A percentile compares a stretch with the other conserved stretches of the same genome.
phyloP scores from a whole-genome alignment of 2,113 vertebrate species.

The Gyps fulvus region DNA sequence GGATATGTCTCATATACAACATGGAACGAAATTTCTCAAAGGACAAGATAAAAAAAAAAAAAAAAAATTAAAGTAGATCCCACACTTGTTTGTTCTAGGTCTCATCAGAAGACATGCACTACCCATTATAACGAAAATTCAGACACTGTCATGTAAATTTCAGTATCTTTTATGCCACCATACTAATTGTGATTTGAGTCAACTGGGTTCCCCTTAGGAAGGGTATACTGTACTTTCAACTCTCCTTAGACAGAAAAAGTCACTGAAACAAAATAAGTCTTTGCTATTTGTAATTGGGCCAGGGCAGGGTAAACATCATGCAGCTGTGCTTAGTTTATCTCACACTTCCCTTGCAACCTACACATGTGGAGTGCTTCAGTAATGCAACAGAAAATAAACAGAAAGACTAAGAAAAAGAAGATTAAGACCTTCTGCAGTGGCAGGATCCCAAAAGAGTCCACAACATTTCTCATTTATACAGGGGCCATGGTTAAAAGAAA shows the following conservation, averaged over 20 bases:
- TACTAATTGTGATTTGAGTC: neutral
- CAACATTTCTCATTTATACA: neutral
- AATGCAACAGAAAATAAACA: neutral
- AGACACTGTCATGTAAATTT: neutral
- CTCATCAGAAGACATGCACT: neutral
- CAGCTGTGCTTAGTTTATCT: neutral
- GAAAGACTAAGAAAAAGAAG: neutral
- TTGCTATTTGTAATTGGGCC: neutral
- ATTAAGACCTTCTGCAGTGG: constrained; percentile 11
- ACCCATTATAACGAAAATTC: neutral
- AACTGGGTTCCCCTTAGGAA: neutral
- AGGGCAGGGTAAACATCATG: neutral
- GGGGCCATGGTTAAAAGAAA: constrained; percentile 17
- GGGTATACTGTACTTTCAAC: neutral
- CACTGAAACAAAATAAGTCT: neutral
- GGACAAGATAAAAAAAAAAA: neutral
- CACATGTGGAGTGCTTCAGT: neutral
- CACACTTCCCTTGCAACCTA: constrained; percentile 9
- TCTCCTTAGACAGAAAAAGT: neutral
- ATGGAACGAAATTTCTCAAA: neutral
- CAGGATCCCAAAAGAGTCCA: neutral
- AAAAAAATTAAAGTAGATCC: neutral
- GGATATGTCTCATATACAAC: neutral
- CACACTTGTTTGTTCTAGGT: neutral
- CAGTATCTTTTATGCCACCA: neutral